These are phyloP conservation scores for Microtus pennsylvanicus DNA, from an alignment of 2,113 vertebrate genomes.

Conservation along the genomic window DNA sequence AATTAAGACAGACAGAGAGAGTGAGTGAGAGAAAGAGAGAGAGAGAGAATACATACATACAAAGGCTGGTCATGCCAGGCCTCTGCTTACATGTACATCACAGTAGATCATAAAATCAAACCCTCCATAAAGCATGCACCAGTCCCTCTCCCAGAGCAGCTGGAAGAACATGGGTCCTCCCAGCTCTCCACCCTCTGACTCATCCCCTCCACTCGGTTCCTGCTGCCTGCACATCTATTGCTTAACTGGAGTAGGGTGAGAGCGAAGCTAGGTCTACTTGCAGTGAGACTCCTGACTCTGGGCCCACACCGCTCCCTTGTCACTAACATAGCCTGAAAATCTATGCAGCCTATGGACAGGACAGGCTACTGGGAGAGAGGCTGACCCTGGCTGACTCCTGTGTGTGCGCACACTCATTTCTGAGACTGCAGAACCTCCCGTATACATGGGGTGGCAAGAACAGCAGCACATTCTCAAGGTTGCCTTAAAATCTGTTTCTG, in stretches of 20 bases:
- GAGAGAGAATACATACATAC: background rate
- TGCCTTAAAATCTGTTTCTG: background rate
- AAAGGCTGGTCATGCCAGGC: background rate
- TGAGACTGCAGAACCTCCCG: background rate
- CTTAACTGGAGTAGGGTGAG: background rate
- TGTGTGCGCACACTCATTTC: background rate
- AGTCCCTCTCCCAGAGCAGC: background rate
- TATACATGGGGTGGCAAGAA: background rate
- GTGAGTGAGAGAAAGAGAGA: background rate
- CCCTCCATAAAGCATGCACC: background rate
- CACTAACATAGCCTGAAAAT: background rate
- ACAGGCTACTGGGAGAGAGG: background rate
- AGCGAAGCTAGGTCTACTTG: background rate
- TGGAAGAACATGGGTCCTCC: constrained; percentile 10
- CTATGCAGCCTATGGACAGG: background rate
- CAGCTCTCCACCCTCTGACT: constrained; percentile 36
- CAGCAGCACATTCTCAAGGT: background rate
- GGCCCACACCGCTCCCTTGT: background rate
- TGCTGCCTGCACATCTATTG: background rate
- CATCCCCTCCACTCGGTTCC: background rate
- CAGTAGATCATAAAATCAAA: background rate
- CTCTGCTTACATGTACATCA: background rate
- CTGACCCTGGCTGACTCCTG: background rate
- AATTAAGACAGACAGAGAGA: background rate
- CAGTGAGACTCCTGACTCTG: background rate